phyloP scores from a whole-genome alignment of 2,113 vertebrate genomes.

The Sminthopsis crassicaudata region DNA sequence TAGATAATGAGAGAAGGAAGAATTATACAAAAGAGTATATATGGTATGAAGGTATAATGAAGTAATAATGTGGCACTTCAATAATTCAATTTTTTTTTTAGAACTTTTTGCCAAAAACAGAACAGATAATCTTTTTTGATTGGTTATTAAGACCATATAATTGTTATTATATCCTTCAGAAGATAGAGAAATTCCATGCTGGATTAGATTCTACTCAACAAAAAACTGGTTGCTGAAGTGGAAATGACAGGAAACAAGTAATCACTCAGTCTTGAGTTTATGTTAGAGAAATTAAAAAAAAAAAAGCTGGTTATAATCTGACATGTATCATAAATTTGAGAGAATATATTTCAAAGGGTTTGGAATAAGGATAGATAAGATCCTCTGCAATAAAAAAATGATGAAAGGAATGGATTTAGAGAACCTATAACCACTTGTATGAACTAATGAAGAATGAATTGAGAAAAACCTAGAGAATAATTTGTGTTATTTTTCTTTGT shows the following conservation, averaged over 20 bases:
- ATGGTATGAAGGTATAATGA: neutral
- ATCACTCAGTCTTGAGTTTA: neutral
- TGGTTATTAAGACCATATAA: neutral
- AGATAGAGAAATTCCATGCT: neutral
- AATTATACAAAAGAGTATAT: no score
- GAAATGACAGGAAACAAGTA: neutral
- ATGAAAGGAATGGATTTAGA: neutral
- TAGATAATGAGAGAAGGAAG: no score
- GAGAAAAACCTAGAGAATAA: no score
- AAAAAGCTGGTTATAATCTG: neutral
- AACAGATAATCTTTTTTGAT: neutral
- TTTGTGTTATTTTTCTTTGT: no score
- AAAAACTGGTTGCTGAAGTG: neutral
- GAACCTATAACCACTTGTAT: neutral
- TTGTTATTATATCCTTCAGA: neutral
- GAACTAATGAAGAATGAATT: neutral
- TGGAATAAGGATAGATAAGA: neutral
- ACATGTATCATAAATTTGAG: neutral
- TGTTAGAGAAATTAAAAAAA: neutral
- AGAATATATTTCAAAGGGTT: neutral
- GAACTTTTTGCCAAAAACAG: neutral
- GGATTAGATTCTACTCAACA: neutral
- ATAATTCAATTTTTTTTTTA: neutral
- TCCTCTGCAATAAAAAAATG: neutral
- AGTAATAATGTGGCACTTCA: neutral